phyloP scores from a whole-genome alignment of 1,140 invertebrate genomes.

The Chlorops oryzae region DNA sequence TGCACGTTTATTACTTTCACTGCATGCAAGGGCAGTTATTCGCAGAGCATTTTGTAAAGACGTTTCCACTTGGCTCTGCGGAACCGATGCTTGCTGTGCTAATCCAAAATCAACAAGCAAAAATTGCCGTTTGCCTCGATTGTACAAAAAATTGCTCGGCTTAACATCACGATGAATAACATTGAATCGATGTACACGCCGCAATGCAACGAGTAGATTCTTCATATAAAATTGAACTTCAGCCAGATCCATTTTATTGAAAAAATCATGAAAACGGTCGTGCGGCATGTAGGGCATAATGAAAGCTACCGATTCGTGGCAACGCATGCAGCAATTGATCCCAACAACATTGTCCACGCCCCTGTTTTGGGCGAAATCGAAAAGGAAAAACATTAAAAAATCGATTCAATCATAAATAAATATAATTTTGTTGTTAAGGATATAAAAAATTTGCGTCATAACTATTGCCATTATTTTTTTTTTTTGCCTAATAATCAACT shows the following conservation, averaged over 20 bases:
- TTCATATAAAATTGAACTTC: constrained; percentile 78
- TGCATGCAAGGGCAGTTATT: neutral
- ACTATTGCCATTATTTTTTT: no score
- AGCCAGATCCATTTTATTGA: constrained; percentile 59
- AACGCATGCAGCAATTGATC: constrained; percentile 69
- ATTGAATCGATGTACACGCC: constrained; percentile 74
- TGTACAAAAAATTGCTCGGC: constrained; percentile 87
- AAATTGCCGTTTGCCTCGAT: constrained; percentile 65
- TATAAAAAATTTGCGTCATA: no score
- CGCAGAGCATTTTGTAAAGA: no score
- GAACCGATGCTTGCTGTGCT: constrained; percentile 57
- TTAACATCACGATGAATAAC: constrained; percentile 92
- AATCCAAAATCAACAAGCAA: constrained; percentile 85
- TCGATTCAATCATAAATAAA: no score
- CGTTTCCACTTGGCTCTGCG: neutral
- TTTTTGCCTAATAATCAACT: no score
- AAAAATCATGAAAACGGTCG: constrained; percentile 65
- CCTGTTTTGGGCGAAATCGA: no score
- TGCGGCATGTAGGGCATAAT: constrained; percentile 88
- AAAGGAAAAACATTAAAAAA: no score
- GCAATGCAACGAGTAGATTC: constrained; percentile 72
- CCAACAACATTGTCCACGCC: constrained; percentile 78
- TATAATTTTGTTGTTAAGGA: no score
- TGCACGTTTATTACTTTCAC: constrained; percentile 16
- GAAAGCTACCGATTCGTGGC: constrained; percentile 76